Base-by-base conservation (phyloP, 1,140 invertebrate genomes). In the Papilio glaucus region DNA sequence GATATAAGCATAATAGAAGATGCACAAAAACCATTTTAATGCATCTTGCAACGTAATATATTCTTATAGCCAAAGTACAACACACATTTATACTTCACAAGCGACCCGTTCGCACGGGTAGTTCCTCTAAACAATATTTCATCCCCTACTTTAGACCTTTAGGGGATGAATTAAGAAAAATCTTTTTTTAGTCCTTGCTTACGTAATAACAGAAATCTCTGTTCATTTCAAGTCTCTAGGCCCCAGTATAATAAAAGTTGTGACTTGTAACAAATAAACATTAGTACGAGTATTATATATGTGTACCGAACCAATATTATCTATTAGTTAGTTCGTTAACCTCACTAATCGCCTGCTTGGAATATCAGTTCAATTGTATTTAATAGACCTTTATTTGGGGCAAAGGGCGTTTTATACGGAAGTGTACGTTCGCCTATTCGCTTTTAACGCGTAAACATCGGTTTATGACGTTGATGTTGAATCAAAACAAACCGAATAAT, bases 1-100 rank as follows among this genome's bases (percentile, higher is more conserved):
- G 45, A 49, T 42, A n/a, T n/a, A n/a, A n/a, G n/a, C n/a, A n/a
- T n/a, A n/a, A 42, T 42, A 61, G 5, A 63, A 61, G 33, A 63
- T 63, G n/a, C 26, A 63, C 33, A 38, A 18, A n/a, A 8, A 13
- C 62, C 6, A 18, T 33, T 33, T 33, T 24, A 57, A 57, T 57
- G 49, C 49, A 57, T 4, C 24, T 24, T 21, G 9, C 15, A 33
- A 3, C 6, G 29, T 33, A 33, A 33, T 33, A 3, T 33, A 33
- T 33, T 33, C 29, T 33, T 33, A 33, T n/a, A n/a, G n/a, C n/a
- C n/a, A n/a, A n/a, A n/a, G n/a, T n/a, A n/a, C n/a, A n/a, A n/a
- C n/a, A n/a, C n/a, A n/a, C n/a, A n/a, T n/a, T n/a, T n/a, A n/a
- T n/a, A n/a, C n/a, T n/a, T n/a, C n/a, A n/a, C n/a, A n/a, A n/a